These are phyloP conservation scores for Mythimna pallens DNA, from an alignment of 2,888 invertebrate species.

Conservation along the genomic window DNA sequence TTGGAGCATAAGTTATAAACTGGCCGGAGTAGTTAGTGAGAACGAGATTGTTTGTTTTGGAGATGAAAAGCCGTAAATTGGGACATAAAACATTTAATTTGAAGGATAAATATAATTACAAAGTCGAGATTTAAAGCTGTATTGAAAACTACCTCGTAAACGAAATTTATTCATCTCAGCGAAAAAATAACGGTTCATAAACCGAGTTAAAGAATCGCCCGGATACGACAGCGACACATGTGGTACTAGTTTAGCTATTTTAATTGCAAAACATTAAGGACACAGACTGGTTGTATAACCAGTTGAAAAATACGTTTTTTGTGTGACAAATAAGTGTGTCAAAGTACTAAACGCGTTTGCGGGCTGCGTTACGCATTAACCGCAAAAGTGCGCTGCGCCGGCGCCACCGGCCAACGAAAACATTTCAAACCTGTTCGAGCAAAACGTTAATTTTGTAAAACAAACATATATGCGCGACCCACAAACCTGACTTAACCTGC, in stretches of 20 bases:
- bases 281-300: conserved; percentile 53
- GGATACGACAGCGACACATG: conserved; percentile 32
- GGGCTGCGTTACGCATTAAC: conserved; percentile 82
- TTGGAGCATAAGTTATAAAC: conserved; percentile 62
- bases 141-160: conserved; percentile 50
- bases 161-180: conserved; percentile 49
- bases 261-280: conserved; percentile 55
- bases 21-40: conserved; percentile 48
- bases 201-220: conserved; percentile 40
- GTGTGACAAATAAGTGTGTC: conserved; percentile 82
- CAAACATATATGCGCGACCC: conserved; percentile 79
- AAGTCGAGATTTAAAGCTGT: conserved; percentile 27
- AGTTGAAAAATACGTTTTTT: conserved; percentile 58
- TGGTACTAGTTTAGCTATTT: conserved; percentile 56
- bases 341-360: conserved; percentile 83
- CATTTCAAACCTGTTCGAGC: conserved; percentile 81
- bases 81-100: conserved; percentile 45
- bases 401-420: conserved; percentile 78
- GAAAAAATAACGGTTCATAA: conserved; percentile 54
- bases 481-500: conserved; percentile 72
- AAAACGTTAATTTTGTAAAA: conserved; percentile 84
- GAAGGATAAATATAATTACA: conserved; percentile 49
- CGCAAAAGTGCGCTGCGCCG: conserved; percentile 78
- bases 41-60: conserved; percentile 39
- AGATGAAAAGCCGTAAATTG: conserved; percentile 45